Evolutionary conservation across 2,797 vertebrate genomes (phyloP).

Genomic region (Peromyscus aztecus): DNA sequence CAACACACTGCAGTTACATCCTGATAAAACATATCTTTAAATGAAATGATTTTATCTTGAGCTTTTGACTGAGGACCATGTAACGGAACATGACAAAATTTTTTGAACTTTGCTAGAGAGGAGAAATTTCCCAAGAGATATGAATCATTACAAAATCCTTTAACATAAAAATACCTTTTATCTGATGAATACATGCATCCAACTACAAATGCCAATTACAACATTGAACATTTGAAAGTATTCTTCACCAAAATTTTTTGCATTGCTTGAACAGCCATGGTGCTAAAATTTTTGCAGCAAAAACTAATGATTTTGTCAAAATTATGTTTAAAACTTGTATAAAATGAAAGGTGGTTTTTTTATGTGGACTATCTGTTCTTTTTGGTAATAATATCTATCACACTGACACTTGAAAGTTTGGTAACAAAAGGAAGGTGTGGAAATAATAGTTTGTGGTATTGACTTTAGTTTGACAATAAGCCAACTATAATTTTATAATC

Average conservation of each 20-base stretch:
- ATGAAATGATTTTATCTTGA: conserved; percentile 56
- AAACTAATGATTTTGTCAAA: conserved; percentile 44
- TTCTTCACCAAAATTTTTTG: not conserved
- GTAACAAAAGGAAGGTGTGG: not conserved
- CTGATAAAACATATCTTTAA: conserved; percentile 61
- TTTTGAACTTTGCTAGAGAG: conserved; percentile 29
- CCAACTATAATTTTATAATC: not conserved
- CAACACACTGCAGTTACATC: not conserved
- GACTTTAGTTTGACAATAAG: conserved; percentile 1
- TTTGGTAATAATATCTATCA: not conserved
- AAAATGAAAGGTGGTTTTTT: conserved; percentile 31
- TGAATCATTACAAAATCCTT: conserved; percentile 26
- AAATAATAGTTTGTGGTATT: not conserved
- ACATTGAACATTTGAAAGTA: not conserved
- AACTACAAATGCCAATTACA: conserved; percentile 26
- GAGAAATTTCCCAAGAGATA: conserved; percentile 35
- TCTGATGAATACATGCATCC: not conserved
- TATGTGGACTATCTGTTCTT: not conserved
- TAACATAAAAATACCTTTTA: conserved; percentile 21
- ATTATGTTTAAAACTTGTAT: conserved; percentile 37
- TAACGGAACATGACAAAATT: not conserved
- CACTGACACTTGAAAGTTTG: not conserved
- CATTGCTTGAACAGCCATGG: not conserved
- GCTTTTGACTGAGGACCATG: conserved; percentile 8
- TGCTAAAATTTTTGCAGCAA: not conserved